phyloP scores from a whole-genome alignment of 2,888 invertebrate species.

The Agrotis exclamationis region DNA sequence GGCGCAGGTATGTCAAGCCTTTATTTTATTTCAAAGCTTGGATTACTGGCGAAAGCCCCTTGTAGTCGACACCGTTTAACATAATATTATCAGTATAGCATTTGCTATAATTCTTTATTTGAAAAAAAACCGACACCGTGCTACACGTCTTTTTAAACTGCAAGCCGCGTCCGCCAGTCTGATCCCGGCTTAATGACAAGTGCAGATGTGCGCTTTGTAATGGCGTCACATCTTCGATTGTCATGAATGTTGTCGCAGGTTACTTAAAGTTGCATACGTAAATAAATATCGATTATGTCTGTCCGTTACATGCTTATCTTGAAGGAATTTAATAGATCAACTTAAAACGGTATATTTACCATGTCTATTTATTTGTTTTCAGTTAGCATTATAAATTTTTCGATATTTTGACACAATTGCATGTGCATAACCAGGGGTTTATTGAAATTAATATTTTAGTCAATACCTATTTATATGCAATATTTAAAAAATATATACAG shows the following conservation, averaged over 20 bases:
- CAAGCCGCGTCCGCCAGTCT: constrained; percentile 56
- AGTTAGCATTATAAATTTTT: too few relatives aligned
- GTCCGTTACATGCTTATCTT: constrained; percentile 20
- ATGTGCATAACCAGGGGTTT: too few relatives aligned
- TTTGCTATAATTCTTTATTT: constrained; percentile 40
- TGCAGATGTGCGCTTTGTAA: constrained; percentile 36
- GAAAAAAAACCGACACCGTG: constrained; percentile 3
- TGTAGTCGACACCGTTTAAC: constrained; percentile 31
- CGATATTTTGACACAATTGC: too few relatives aligned
- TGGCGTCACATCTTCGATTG: constrained; percentile 31
- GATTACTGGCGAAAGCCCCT: constrained; percentile 59
- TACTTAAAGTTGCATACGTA: constrained; percentile 21
- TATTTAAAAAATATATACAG: too few relatives aligned
- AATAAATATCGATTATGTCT: constrained; percentile 29
- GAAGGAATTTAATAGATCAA: background rate
- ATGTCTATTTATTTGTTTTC: background rate
- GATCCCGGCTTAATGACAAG: constrained; percentile 51
- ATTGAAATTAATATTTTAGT: too few relatives aligned
- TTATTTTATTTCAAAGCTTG: constrained; percentile 64
- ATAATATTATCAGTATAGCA: constrained; percentile 38
- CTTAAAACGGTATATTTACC: background rate
- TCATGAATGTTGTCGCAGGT: constrained; percentile 44
- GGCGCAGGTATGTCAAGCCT: constrained; percentile 94
- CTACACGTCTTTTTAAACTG: constrained; percentile 31
- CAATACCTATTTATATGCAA: too few relatives aligned